These are phyloP conservation scores for Acanthopleura granulata DNA, from an alignment of 2,888 invertebrate species.

Conservation along the genomic window DNA sequence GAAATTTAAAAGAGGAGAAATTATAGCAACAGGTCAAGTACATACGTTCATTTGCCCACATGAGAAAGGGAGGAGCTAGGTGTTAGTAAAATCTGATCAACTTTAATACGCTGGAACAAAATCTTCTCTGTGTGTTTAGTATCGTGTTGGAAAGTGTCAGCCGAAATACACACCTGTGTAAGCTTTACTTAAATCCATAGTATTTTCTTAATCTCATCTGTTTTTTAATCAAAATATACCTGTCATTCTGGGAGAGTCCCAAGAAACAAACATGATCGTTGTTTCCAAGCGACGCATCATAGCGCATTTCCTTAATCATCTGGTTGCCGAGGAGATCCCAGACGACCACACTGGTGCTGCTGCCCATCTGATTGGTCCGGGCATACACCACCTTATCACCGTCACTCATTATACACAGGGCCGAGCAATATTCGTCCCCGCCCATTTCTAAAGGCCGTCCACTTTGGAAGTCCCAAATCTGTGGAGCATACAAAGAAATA, in stretches of 20 bases:
- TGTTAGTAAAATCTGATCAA: too few relatives aligned
- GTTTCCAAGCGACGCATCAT: conserved; percentile 65
- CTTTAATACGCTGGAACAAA: too few relatives aligned
- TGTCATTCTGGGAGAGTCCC: conserved; percentile 62
- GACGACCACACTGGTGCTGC: conserved; percentile 64
- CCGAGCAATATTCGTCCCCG: conserved; percentile 65
- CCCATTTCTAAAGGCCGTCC: conserved; percentile 67
- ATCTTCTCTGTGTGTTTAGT: too few relatives aligned
- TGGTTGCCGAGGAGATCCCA: conserved; percentile 69
- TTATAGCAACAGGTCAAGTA: too few relatives aligned
- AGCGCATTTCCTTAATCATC: conserved; percentile 61
- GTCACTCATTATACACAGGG: conserved; percentile 65
- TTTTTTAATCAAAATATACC: conserved; percentile 50
- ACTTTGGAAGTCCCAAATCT: conserved; percentile 69
- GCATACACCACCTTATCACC: conserved; percentile 66
- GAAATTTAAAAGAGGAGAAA: too few relatives aligned
- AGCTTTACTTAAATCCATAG: too few relatives aligned
- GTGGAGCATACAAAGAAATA: conserved; percentile 22
- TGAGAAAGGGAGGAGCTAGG: too few relatives aligned
- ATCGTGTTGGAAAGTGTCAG: too few relatives aligned
- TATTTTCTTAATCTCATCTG: too few relatives aligned
- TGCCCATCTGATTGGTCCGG: conserved; percentile 66
- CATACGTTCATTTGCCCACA: too few relatives aligned
- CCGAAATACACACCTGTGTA: too few relatives aligned
- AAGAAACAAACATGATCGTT: conserved; percentile 66